These are phyloP conservation scores for Coenobita brevimanus DNA, from an alignment of 1,140 invertebrate species.

Conservation along the genomic window DNA sequence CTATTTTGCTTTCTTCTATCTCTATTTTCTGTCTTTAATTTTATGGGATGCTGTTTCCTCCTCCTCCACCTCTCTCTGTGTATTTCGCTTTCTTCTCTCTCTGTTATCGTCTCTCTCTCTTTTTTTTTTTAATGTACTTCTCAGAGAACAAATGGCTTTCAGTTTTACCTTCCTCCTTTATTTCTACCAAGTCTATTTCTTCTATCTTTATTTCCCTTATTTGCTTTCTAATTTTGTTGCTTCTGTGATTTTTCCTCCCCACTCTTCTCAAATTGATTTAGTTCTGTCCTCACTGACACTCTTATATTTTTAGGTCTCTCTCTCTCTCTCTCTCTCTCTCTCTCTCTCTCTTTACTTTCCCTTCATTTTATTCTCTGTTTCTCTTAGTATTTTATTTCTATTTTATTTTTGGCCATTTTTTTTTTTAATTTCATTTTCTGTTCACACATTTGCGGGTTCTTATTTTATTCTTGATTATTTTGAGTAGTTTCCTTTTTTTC, in stretches of 20 bases:
- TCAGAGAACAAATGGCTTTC: no score
- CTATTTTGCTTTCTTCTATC: no score
- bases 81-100: neutral
- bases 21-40: neutral
- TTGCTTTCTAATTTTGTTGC: neutral
- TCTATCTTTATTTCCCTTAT: neutral
- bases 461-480: no score
- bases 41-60: no score
- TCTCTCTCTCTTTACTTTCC: neutral
- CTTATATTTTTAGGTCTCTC: neutral
- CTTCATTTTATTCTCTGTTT: neutral
- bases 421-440: neutral
- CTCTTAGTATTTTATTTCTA: no score
- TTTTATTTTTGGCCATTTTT: no score
- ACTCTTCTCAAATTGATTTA: neutral
- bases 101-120: neutral
- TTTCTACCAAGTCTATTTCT: neutral
- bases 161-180: neutral
- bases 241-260: neutral
- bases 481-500: no score
- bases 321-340: slow-evolving; percentile 1
- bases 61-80: no score
- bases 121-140: neutral
- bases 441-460: no score
- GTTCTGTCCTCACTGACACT: neutral